Evolutionary conservation across 2,797 vertebrate species (phyloP), one percentile per base, ranked within the genome.

Genomic region (Carcharodon carcharias): DNA sequence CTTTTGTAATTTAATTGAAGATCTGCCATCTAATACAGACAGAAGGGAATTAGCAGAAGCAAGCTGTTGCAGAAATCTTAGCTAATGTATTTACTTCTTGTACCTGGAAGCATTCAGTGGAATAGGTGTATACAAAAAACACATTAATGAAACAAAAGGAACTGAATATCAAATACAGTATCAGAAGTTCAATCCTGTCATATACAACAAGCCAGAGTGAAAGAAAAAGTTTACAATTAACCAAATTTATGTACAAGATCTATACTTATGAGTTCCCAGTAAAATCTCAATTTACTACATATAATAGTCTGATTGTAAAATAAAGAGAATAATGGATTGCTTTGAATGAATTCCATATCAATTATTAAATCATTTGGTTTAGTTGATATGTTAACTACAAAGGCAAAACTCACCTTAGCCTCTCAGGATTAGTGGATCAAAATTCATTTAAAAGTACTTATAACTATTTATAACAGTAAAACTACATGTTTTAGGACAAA

Each of bases 1-100:
- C 58, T 35, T 63, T n/a, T 6, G 91, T 63, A n/a, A 93, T 61
- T 63, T 92, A 89, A 92, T 58, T 93, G 91, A 93, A 61, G 54
- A 67, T 94, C 65, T 65, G 61, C 35, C 61, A 94, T 63, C 58
- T 23, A 93, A 40, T 8, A n/a, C 14, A 93, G 35, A 65, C 35
- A 61, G 82, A 87, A 87, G 45, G 21, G 82, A 87, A 50, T 87
- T 85, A 50, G n/a, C n/a, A 71, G 35, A 61, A 92, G 61, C 28
- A 92, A 92, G 56, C 56, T 63, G 12, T 61, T 63, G 58, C 16
- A 35, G 91, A 63, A 93, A 63, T 11, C 54, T 89, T 89, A 89
- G 50, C 21, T 89, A 93, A 93, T 93, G 61, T 23, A 65, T 18
- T 63, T 93, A 40, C 91, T 93, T 61, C 61, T 21, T n/a, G 14